Percentiles rank a stretch among this genome's conserved stretches.
These are phyloP conservation scores for Riptortus pedestris DNA, from an alignment of 1,140 invertebrate genomes.

Conservation along the genomic window DNA sequence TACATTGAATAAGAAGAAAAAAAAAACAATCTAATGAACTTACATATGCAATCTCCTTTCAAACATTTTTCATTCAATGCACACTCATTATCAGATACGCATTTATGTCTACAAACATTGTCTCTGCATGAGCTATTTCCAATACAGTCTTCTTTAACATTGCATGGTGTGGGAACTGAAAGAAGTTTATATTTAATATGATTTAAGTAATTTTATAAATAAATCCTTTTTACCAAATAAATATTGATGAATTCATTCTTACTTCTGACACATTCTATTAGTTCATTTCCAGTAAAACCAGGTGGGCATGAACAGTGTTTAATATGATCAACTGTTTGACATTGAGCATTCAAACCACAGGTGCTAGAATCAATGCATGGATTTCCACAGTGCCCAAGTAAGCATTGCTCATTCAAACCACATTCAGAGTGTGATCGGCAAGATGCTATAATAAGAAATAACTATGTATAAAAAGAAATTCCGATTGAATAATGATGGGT, in stretches of 20 bases:
- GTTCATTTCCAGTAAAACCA: slow-evolving; percentile 75
- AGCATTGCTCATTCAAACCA: slow-evolving; percentile 61
- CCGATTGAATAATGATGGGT: too few relatives aligned
- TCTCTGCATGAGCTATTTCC: slow-evolving; percentile 58
- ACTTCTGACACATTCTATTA: slow-evolving; percentile 74
- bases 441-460: slow-evolving; percentile 44
- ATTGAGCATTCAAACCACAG: slow-evolving; percentile 84
- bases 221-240: background rate
- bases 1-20: background rate
- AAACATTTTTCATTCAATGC: slow-evolving; percentile 85
- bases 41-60: slow-evolving; percentile 63
- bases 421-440: slow-evolving; percentile 75
- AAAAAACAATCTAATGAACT: slow-evolving; percentile 37
- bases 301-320: slow-evolving; percentile 71
- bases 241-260: slow-evolving; percentile 37
- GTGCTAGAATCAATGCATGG: slow-evolving; percentile 64
- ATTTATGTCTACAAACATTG: slow-evolving; percentile 65
- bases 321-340: slow-evolving; percentile 59
- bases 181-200: slow-evolving; percentile 29
- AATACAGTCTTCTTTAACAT: slow-evolving; percentile 54
- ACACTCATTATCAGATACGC: slow-evolving; percentile 67
- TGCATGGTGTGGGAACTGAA: slow-evolving; percentile 66
- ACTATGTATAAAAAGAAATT: slow-evolving; percentile 6
- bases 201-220: slow-evolving; percentile 3
- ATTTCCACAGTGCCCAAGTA: slow-evolving; percentile 71